Evolutionary conservation across 2,888 invertebrate species (phyloP), one percentile per base, ranked within the genome.

Genomic region (Agrotis exclamationis): DNA sequence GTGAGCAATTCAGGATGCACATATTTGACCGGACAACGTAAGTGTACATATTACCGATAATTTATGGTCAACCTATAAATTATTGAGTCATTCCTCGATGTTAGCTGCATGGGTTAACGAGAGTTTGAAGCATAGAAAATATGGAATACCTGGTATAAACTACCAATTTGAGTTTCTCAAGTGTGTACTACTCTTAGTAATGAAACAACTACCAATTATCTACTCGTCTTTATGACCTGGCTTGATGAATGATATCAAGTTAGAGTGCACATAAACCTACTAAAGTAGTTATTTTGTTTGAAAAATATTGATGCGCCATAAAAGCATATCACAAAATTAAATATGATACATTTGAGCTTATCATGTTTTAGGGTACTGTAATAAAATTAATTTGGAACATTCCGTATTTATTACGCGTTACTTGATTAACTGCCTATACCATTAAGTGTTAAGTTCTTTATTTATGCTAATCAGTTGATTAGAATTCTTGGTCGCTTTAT

Each of bases 231-330:
- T 86, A 85, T 83, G 65, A 80, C 82, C 85, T 74, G 74, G 87
- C 86, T 83, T 85, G 85, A 87, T 83, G 78, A 83, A 86, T 79
- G 80, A 83, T 79, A 65, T 74, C 80, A 83, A 85, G 86, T 88
- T 84, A 85, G 85, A 85, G 81, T 79, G 83, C 69, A 80, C 76
- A 83, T 86, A 87, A 86, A 89, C 82, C 81, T 83, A 86, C 84
- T 80, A 86, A 77, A 85, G 83, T 74, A 79, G 75, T 85, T 81
- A 85, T 87, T 81, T 80, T 74, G 80, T 83, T 86, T 80, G 72
- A 86, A 86, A 88, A 88, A 86, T 86, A 86, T 87, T 87, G 86
- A 84, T 84, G 80, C 62, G 79, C 77, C 65, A 76, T 87, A 39
- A 87, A 86, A 88, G 79, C 65, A 77, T 81, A 86, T 82, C 81